Conservation (phyloP, 2,113 vertebrate species). For the Mustelus asterias region DNA sequence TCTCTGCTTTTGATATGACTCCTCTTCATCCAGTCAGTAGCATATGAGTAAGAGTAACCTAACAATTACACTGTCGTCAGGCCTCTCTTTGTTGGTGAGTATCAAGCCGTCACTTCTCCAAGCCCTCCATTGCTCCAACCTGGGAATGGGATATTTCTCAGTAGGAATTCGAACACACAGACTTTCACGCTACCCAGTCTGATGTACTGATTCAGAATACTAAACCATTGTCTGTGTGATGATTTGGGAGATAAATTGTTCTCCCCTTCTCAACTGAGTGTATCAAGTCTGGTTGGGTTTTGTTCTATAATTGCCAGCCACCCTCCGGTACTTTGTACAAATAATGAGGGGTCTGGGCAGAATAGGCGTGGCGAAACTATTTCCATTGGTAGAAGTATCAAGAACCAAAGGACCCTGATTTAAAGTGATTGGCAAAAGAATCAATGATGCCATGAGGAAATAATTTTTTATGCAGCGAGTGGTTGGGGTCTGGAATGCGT, state of each 20-base stretch:
- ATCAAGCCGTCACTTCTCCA: background rate
- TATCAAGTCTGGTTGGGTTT: background rate
- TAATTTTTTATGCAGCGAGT: too few species aligned
- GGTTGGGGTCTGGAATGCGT: too few species aligned
- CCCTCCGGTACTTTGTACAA: background rate
- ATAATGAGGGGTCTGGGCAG: background rate
- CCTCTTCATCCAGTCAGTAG: background rate
- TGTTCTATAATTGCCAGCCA: background rate
- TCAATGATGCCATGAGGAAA: too few species aligned
- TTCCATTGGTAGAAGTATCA: too few species aligned
- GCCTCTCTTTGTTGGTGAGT: background rate
- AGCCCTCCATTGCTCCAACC: background rate
- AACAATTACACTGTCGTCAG: background rate
- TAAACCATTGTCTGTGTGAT: background rate
- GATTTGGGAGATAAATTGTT: background rate
- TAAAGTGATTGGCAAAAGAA: too few species aligned
- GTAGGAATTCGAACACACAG: background rate
- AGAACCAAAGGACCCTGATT: too few species aligned
- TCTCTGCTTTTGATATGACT: background rate
- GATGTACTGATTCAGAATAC: background rate
- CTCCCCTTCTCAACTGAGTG: background rate
- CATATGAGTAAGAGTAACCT: background rate
- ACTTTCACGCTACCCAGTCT: background rate
- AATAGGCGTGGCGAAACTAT: too few species aligned
- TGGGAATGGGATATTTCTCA: background rate